These are phyloP conservation scores for Hycleus cichorii DNA, from an alignment of 1,140 invertebrate genomes.

Conservation along the genomic window DNA sequence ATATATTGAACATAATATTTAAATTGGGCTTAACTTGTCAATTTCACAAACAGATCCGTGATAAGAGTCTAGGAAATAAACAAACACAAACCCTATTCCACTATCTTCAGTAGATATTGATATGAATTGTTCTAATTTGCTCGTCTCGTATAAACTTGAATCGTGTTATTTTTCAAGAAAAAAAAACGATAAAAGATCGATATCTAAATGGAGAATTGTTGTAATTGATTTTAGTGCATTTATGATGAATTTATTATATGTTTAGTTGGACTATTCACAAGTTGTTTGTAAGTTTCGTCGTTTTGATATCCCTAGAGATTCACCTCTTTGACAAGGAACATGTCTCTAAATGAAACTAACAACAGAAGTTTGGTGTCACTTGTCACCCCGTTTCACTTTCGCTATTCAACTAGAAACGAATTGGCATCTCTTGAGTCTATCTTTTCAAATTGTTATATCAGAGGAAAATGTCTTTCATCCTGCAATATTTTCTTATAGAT, in stretches of 20 bases:
- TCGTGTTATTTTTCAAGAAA: too few relatives aligned
- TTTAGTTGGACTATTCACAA: conserved; percentile 5
- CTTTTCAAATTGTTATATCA: conserved; percentile 15
- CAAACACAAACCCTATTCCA: background rate
- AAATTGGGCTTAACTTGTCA: conserved; percentile 19
- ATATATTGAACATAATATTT: conserved; percentile 7
- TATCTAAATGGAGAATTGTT: background rate
- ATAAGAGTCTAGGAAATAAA: conserved; percentile 6
- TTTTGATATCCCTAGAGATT: conserved; percentile 24
- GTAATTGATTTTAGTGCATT: background rate
- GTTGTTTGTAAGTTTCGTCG: conserved; percentile 5
- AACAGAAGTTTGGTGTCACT: conserved; percentile 31
- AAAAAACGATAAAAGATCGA: too few relatives aligned
- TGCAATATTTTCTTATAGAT: too few relatives aligned
- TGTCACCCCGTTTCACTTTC: conserved; percentile 29
- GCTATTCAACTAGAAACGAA: conserved; percentile 22
- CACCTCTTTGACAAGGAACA: conserved; percentile 31
- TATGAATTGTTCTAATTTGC: too few relatives aligned
- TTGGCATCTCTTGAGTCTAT: conserved; percentile 18
- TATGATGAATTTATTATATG: background rate
- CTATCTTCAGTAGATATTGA: too few relatives aligned
- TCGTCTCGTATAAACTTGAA: too few relatives aligned
- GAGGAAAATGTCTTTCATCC: conserved; percentile 6
- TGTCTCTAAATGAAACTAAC: conserved; percentile 30
- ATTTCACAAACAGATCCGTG: conserved; percentile 1